Base-by-base conservation (phyloP, 1,140 invertebrate genomes). In the Drosophila grimshawi region DNA sequence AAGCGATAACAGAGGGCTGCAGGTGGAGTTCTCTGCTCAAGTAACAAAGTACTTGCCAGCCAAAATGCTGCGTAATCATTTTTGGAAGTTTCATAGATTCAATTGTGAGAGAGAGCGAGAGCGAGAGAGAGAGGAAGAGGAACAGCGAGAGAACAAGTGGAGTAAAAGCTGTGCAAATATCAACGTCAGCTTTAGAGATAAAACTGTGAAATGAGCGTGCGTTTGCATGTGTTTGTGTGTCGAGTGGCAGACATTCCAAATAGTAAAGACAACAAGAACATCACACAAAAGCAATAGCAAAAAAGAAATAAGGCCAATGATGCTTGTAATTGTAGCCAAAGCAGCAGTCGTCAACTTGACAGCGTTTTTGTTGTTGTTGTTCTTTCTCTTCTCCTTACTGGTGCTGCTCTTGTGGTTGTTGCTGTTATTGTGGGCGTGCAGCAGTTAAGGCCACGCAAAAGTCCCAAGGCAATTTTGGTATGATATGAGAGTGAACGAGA, bases 231-330 rank as follows among this genome's bases (percentile, higher is more conserved):
- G 11, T 39, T 37, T 43, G 32, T 61, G 48, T 29, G 48, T 19
- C 35, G 59, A 30, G 49, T 61, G 56, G 11, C 51, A 76, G 75
- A 79, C 83, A 79, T 63, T 72, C 46, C 66, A 76, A 69, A 68
- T 68, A 73, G 70, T 61, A 61, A 60, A 32, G 30, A 67, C 4
- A 70, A 63, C 30, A 81, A 77, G 52, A 81, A 53, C 51, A 49
- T 45, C 37, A 33, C 35, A 29, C 33, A 60, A 5, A 63, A 60
- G 55, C 62, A 65, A 73, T 73, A 48, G 66, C 60, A 59, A 49
- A 57, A 79, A 56, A 46, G 56, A 88, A 88, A 88, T 89, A 88
- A 88, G 83, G 83, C 83, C 83, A 88, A 88, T 88, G 83, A 88
- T 89, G 85, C 85, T 88, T 88, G 83, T 88, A 88, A 88, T 80